Base-by-base conservation (phyloP, 2,113 vertebrate genomes). In the Amia ocellicauda region DNA sequence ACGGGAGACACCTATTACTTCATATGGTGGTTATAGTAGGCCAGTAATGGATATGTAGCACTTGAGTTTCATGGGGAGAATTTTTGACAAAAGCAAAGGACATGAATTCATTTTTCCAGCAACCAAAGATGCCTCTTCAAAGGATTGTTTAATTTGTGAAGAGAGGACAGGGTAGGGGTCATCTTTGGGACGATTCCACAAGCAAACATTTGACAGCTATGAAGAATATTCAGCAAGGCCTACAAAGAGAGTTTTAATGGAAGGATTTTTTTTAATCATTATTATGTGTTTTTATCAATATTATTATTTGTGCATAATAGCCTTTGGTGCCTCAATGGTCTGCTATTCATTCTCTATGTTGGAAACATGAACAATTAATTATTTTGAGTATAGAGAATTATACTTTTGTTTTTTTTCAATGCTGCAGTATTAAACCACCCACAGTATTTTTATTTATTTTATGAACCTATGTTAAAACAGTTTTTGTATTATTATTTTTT, bases 251-350 rank as follows among this genome's bases (percentile, higher is more conserved):
- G 70, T 67, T 47, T 74, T 67, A 67, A 16, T 60, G 26, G 49
- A 58, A 58, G 26, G 22, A 13, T n/a, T 71, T 56, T 71, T 69
- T 67, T 71, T 23, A 23, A 29, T 43, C 41, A 72, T 76, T 52
- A 26, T 72, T 81, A 69, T 74, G 40, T 67, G 58, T 52, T 26
- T 24, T 59, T 52, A 50, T 36, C 61, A 11, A 64, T 26, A 67
- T 36, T 64, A 10, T 62, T 26, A 67, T 77, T 78, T 79, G 58
- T 85, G 76, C 77, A 72, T 75, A 47, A 80, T 81, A 76, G 84
- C 82, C 85, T 88, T 85, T 76, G 73, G 83, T 88, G 88, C 84
- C 84, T 89, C 78, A 73, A 83, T 71, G 76, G 79, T 85, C 84
- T 69, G 62, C 69, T 80, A 84, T 85, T 88, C 85, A 86, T 89